A percentile compares a stretch with the other conserved stretches of the same genome.
Evolutionary conservation across 2,888 invertebrate species (phyloP).

Genomic region (Argyresthia albistria): DNA sequence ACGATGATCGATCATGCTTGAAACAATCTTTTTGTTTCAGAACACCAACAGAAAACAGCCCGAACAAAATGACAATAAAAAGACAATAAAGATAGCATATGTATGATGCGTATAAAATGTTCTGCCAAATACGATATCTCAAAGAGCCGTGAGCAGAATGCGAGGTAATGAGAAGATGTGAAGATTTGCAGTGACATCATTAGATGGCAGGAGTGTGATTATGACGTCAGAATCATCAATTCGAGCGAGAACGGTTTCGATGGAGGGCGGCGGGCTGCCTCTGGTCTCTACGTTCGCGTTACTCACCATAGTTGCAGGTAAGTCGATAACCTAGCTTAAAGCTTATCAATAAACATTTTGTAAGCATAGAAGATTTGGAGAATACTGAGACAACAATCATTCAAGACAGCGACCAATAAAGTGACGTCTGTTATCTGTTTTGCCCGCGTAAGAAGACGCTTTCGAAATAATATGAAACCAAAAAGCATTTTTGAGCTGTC

Average conservation of each 20-base stretch:
- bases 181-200: neutral
- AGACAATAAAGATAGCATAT: neutral
- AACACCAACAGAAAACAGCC: neutral
- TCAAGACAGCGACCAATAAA: neutral
- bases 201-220: slow-evolving; percentile 1
- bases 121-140: neutral
- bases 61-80: neutral
- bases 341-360: no score
- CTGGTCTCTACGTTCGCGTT: slow-evolving; percentile 60
- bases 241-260: slow-evolving; percentile 39
- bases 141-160: neutral
- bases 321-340: no score
- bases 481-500: no score
- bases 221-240: slow-evolving; percentile 41
- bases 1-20: neutral
- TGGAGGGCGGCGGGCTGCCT: slow-evolving; percentile 59
- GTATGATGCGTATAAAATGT: neutral
- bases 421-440: neutral
- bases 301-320: slow-evolving; percentile 63
- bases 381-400: no score
- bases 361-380: no score
- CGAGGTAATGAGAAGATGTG: neutral
- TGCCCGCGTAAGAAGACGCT: no score
- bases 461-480: no score
- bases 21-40: neutral